A percentile compares a stretch with the other conserved stretches of the same genome.
Evolutionary conservation across 2,888 invertebrate genomes (phyloP).

Genomic region (Mesorhabditis spiculigera): DNA sequence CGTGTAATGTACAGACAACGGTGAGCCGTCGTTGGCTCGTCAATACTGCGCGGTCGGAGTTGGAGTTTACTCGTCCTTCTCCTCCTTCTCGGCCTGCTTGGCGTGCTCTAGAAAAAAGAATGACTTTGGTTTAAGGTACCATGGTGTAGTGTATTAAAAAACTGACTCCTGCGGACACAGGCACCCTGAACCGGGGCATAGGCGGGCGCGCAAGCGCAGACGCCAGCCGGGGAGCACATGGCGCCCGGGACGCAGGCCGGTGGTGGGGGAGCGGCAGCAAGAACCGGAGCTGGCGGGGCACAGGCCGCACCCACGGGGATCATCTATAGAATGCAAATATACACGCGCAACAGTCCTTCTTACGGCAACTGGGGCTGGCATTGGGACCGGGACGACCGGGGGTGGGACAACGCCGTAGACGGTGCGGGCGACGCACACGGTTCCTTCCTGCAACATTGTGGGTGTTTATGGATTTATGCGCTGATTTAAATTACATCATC

Average conservation of each 20-base stretch:
- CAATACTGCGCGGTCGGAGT: background rate
- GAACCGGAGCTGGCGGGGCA: slow-evolving; percentile 5
- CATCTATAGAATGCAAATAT: background rate
- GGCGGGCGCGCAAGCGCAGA: slow-evolving; percentile 39
- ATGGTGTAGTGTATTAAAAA: no score
- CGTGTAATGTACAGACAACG: no score
- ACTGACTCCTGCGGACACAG: slow-evolving; percentile 39
- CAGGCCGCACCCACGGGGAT: slow-evolving; percentile 6
- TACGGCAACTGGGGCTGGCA: slow-evolving; percentile 31
- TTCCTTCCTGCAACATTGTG: slow-evolving; percentile 37
- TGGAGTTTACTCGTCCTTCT: background rate
- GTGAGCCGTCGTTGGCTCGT: no score
- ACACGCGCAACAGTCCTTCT: slow-evolving; percentile 6
- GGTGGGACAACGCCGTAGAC: slow-evolving; percentile 54
- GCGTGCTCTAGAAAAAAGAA: background rate
- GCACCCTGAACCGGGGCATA: slow-evolving; percentile 35
- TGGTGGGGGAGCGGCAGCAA: slow-evolving; percentile 20
- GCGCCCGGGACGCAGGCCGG: slow-evolving; percentile 40
- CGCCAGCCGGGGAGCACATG: slow-evolving; percentile 37
- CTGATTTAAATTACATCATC: no score
- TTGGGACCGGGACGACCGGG: slow-evolving; percentile 27
- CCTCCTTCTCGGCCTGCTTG: slow-evolving; percentile 5
- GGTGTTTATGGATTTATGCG: background rate
- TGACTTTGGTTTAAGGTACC: no score
- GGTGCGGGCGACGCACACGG: slow-evolving; percentile 55